These are phyloP conservation scores for Rhodophaea formosa DNA, from an alignment of 2,888 invertebrate genomes.

Conservation along the genomic window DNA sequence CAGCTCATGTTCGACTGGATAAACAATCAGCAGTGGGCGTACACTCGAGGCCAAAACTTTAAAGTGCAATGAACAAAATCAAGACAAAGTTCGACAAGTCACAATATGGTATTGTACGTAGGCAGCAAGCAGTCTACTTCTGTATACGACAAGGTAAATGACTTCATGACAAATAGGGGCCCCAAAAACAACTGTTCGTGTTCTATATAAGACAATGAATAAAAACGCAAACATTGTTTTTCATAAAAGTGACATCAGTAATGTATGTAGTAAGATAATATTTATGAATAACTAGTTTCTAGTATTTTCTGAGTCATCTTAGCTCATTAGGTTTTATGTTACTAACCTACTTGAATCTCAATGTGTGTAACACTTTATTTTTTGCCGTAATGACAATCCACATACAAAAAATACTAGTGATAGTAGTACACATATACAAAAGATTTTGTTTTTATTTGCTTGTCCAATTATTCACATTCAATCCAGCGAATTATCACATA, in stretches of 20 bases:
- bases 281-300: neutral
- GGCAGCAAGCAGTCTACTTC: constrained; percentile 28
- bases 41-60: constrained; percentile 63
- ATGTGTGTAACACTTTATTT: too few species aligned
- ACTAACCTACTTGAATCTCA: neutral
- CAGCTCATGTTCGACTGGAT: constrained; percentile 40
- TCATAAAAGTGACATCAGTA: neutral
- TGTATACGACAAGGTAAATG: constrained; percentile 20
- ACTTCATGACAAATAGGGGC: constrained; percentile 10
- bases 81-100: constrained; percentile 31
- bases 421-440: too few species aligned
- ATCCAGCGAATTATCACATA: too few species aligned
- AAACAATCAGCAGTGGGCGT: constrained; percentile 50
- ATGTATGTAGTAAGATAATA: neutral
- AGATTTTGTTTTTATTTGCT: too few species aligned
- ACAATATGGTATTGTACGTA: constrained; percentile 28
- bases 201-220: neutral
- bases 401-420: too few species aligned
- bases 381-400: too few species aligned
- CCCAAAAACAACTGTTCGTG: constrained; percentile 5
- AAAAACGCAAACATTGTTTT: neutral
- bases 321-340: constrained; percentile 14
- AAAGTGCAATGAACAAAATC: constrained; percentile 35
- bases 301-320: neutral
- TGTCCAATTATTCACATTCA: too few species aligned